Base-by-base conservation (phyloP, 2,113 vertebrate species). In the Euleptes europaea region DNA sequence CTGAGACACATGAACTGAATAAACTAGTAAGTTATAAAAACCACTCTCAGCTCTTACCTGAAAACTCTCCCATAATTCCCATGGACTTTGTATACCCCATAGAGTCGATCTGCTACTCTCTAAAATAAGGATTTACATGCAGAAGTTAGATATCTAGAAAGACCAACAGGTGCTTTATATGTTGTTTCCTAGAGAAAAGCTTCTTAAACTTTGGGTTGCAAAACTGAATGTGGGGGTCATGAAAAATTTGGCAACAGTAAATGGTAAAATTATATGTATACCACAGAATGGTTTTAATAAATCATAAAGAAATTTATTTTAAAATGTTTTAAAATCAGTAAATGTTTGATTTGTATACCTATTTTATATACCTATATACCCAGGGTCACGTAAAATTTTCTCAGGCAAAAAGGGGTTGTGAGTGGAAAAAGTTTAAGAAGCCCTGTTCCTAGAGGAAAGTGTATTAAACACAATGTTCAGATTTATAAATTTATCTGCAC, bases 41-140 rank as follows among this genome's bases (percentile, higher is more conserved):
- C 10, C 5, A 2, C n/a, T 77, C 72, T 66, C 17, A 93, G 72
- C 17, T 86, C 95, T 93, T 91, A 98, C 98, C 98, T 99, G 97
- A 99, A 99, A 35, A 99, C 98, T 95, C 98, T 95, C 54, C 98
- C 98, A 1, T 99, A 99, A 96, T 99, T 99, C 49, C 98, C 98
- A 88, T 99, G 98, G 84, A 99, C 98, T 93, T 99, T 99, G 95
- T 98, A 99, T 65, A 99, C 98, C 26, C 98, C 98, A 71, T 99
- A 99, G 0, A 99, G 96, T 80, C 98, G 97, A 87, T 99, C 98
- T 89, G 98, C 98, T 73, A 98, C 98, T 91, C 98, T 98, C 98
- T 99, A 76, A 74, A 95, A 93, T 28, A 94, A 89, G 92, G 33
- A 91, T 88, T 92, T 7, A 93, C 72, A 81, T 87, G 75, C 83